Evolutionary conservation across 2,888 invertebrate genomes (phyloP), one percentile per base, ranked within the genome.

Genomic region (Cyclophora albipunctata): DNA sequence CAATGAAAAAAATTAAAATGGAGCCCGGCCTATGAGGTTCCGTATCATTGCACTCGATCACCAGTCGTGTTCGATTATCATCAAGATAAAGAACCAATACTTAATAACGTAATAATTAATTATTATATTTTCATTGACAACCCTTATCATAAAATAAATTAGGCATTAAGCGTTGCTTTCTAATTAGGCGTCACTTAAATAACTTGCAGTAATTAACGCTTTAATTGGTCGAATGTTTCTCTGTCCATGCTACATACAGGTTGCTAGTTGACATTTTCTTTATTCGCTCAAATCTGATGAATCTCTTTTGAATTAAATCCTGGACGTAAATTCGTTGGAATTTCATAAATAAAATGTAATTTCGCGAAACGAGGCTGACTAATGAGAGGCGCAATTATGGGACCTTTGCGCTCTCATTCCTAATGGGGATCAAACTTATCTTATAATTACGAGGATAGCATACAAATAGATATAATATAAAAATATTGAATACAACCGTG

Each of bases 321-420:
- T 64, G 67, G 67, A 63, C 68, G 65, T 65, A 54, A 61, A 60
- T 59, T 62, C 60, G 64, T 59, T 64, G 66, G 67, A 73, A 72
- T 70, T 72, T 69, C 66, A 67, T 75, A 73, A 76, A 75, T 76
- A 73, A 70, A 75, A 73, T 73, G 70, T 75, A 71, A 79, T 78
- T 78, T 72, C 43, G 67, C 65, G 54, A 64, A 67, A 67, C 69
- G 65, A 61, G 61, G 58, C 66, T 60, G 64, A 64, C 70, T 79
- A 79, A 81, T 78, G 80, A 78, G 74, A 73, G 69, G 57, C 73
- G 75, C 75, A 78, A 80, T 80, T 77, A 79, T 71, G 67, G 20
- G 72, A 69, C 63, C 69, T 62, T 67, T 60, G 62, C 64, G 66
- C 66, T 69, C 69, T 71, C 67, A 71, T 67, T 67, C 64, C 57